Evolutionary conservation across 2,113 vertebrate species (phyloP).

Genomic region (Deroptyus accipitrinus): DNA sequence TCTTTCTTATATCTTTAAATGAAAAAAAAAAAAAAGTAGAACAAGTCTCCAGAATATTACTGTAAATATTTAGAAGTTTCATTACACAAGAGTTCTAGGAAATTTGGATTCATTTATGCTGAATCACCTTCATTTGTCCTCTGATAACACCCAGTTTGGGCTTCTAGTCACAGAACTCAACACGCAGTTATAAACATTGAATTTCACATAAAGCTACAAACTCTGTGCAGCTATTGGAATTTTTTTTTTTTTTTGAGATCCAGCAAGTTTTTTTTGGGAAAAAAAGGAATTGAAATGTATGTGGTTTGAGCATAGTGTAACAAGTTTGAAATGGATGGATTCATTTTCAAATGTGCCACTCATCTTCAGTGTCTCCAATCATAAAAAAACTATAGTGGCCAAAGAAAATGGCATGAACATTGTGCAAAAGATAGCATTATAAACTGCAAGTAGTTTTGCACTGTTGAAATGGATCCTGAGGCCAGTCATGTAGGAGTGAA

Average conservation of each 20-base stretch:
- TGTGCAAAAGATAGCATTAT: background rate
- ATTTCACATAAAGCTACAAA: background rate
- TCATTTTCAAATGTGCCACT: background rate
- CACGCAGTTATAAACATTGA: background rate
- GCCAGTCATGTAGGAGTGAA: background rate
- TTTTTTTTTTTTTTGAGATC: background rate
- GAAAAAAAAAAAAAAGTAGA: background rate
- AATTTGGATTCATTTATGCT: background rate
- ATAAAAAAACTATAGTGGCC: background rate
- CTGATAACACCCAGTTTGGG: background rate
- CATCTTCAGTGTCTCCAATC: background rate
- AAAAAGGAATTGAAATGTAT: background rate
- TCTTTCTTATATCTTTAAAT: background rate
- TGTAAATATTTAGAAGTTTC: background rate
- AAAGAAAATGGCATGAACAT: background rate
- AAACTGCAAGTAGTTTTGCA: background rate
- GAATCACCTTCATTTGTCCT: background rate
- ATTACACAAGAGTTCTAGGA: background rate
- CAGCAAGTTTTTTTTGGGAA: rapidly evolving
- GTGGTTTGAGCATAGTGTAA: background rate
- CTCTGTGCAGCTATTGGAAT: rapidly evolving
- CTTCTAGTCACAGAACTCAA: background rate
- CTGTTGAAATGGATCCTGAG: background rate
- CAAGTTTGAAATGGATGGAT: background rate
- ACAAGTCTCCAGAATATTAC: background rate